Conservation (phyloP, 2,888 invertebrate genomes). For the Lochmaea capreae region DNA sequence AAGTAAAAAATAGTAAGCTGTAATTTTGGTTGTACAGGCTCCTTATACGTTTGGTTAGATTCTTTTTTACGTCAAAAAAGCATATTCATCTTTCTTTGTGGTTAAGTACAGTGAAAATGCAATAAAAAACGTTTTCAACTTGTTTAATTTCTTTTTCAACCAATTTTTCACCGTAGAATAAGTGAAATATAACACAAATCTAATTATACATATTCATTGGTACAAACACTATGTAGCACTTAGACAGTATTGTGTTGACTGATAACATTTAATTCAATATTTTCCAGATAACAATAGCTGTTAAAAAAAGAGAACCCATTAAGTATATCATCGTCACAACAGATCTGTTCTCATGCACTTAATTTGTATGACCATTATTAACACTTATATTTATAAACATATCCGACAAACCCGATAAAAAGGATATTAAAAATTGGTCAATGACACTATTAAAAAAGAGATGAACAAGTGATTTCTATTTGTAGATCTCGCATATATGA, state of each 20-base stretch:
- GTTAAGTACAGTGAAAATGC: too few species aligned
- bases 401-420: constrained; percentile 34
- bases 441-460: constrained; percentile 37
- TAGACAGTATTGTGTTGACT: background rate
- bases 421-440: constrained; percentile 44
- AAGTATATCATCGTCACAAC: constrained; percentile 16
- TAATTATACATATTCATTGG: background rate
- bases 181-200: too few species aligned
- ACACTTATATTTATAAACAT: constrained; percentile 39
- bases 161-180: too few species aligned
- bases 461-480: constrained; percentile 22
- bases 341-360: constrained; percentile 31
- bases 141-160: too few species aligned
- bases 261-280: constrained; percentile 5
- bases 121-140: too few species aligned
- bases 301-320: background rate
- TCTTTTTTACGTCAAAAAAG: too few species aligned
- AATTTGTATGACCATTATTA: constrained; percentile 35
- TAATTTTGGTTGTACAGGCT: too few species aligned
- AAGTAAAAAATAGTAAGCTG: too few species aligned
- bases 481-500: background rate
- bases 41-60: too few species aligned
- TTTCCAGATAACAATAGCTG: background rate
- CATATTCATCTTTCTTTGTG: too few species aligned
- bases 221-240: background rate